phyloP scores from a whole-genome alignment of 2,113 vertebrate genomes.

The Mohoua ochrocephala region DNA sequence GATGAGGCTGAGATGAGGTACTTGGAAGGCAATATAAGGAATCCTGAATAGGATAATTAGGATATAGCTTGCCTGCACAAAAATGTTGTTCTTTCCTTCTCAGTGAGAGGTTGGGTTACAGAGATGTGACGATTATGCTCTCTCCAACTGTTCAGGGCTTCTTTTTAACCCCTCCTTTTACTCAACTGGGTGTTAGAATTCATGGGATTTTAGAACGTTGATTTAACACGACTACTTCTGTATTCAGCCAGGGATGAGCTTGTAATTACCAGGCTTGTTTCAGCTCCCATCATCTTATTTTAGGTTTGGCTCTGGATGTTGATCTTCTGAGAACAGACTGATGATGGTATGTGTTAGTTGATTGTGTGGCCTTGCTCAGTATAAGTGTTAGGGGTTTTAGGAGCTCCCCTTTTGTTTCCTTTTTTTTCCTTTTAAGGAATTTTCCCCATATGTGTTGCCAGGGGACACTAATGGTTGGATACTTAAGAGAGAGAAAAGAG shows the following conservation, averaged over 20 bases:
- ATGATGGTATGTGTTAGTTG: accelerated
- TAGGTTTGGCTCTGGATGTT: neutral
- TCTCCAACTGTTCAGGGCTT: neutral
- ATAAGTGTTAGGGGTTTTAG: too few species aligned
- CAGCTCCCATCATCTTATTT: neutral
- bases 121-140: neutral
- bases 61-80: neutral
- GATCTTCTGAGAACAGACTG: neutral
- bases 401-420: too few species aligned
- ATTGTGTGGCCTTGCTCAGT: neutral
- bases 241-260: neutral
- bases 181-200: neutral
- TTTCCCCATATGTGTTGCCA: too few species aligned
- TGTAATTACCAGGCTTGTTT: neutral
- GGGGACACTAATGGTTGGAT: too few species aligned
- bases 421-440: too few species aligned
- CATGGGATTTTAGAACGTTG: neutral
- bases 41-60: neutral
- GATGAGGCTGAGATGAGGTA: neutral
- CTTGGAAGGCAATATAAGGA: neutral
- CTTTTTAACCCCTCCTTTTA: neutral
- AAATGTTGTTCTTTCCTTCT: neutral
- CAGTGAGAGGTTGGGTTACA: neutral
- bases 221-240: neutral
- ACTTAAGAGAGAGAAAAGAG: too few species aligned